Evolutionary conservation across 2,888 invertebrate species (phyloP).

Genomic region (Lymantria dispar): DNA sequence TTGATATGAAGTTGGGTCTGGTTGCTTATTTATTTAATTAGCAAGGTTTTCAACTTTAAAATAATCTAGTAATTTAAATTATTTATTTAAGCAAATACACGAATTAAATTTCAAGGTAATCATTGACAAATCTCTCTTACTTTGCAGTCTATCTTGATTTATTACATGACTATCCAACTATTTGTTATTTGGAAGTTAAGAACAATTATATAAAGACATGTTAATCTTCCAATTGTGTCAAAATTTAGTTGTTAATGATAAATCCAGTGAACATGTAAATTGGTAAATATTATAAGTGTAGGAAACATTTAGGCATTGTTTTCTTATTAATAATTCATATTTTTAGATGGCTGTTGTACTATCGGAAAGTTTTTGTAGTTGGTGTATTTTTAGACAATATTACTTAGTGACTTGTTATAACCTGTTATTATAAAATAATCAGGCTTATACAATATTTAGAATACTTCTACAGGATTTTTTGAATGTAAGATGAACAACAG

Average conservation of each 20-base stretch:
- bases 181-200: background rate
- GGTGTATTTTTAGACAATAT: slow-evolving; percentile 49
- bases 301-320: slow-evolving; percentile 34
- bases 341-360: slow-evolving; percentile 71
- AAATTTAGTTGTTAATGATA: slow-evolving; percentile 22
- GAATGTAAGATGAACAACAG: background rate
- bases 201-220: background rate
- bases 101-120: too few species aligned
- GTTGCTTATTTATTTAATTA: too few species aligned
- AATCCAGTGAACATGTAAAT: slow-evolving; percentile 31
- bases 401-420: slow-evolving; percentile 18
- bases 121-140: background rate
- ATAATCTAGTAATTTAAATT: too few species aligned
- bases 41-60: too few species aligned
- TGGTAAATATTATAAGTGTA: slow-evolving; percentile 19
- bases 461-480: background rate
- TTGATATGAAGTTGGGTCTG: too few species aligned
- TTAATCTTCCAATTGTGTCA: slow-evolving; percentile 32
- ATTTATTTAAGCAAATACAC: too few species aligned
- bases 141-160: background rate
- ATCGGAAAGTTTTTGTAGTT: slow-evolving; percentile 51
- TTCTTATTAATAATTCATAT: slow-evolving; percentile 49
- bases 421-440: slow-evolving; percentile 6
- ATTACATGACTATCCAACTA: background rate
- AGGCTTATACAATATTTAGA: slow-evolving; percentile 6